Conservation (phyloP, 2,113 vertebrate species). For the Smithornis capensis region DNA sequence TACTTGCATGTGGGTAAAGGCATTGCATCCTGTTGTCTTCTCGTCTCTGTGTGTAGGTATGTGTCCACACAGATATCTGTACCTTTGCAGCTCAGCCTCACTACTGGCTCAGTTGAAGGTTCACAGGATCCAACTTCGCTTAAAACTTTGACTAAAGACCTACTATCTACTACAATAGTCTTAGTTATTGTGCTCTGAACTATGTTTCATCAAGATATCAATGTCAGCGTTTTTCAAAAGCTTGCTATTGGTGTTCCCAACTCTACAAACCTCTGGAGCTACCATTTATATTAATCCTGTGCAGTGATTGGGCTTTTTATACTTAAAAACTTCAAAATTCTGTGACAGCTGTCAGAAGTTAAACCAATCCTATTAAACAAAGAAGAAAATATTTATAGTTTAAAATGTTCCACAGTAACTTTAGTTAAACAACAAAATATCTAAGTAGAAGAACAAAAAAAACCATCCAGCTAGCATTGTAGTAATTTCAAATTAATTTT, state of each 20-base stretch:
- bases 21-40: not conserved
- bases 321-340: not conserved
- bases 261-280: not conserved
- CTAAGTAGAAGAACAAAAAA: not conserved
- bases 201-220: not conserved
- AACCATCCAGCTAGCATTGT: not conserved
- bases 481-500: not conserved
- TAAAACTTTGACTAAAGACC: not conserved
- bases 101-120: not conserved
- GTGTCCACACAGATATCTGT: not conserved
- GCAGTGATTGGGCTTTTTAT: not conserved
- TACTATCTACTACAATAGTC: not conserved
- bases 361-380: not conserved
- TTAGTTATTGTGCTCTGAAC: not conserved
- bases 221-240: not conserved
- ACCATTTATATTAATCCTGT: not conserved
- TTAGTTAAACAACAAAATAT: not conserved
- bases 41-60: not conserved
- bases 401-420: not conserved
- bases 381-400: not conserved
- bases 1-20: not conserved
- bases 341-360: not conserved
- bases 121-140: not conserved
- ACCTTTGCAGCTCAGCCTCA: not conserved
- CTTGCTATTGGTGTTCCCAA: not conserved